phyloP scores from a whole-genome alignment of 2,888 invertebrate species.

The Oligia strigilis region DNA sequence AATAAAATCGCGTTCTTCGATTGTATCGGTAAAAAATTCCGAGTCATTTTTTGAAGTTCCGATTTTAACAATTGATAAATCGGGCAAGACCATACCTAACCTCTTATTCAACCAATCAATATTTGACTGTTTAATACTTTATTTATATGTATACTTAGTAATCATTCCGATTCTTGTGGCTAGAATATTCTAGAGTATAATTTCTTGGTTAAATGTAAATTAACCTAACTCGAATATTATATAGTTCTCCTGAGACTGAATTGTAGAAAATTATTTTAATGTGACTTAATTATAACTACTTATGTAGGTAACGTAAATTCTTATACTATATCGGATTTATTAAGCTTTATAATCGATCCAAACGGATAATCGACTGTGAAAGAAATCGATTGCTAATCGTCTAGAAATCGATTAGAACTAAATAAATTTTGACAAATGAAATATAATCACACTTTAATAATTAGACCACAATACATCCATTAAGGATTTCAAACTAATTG shows the following conservation, averaged over 20 bases:
- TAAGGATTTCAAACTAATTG: constrained; percentile 10
- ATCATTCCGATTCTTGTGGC: constrained; percentile 18
- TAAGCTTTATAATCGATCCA: not conserved
- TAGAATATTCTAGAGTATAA: constrained; percentile 37
- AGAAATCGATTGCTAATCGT: not conserved
- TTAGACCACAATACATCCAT: not conserved
- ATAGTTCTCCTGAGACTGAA: constrained; percentile 60
- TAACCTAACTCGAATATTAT: constrained; percentile 54
- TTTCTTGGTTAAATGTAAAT: constrained; percentile 5
- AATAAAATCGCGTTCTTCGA: not conserved
- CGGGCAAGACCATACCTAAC: not conserved
- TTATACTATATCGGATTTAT: not conserved
- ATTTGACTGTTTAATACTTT: constrained; percentile 3
- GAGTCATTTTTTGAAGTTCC: not conserved
- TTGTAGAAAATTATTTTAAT: constrained; percentile 37
- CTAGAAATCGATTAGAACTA: constrained; percentile 10
- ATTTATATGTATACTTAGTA: not conserved
- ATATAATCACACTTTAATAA: not conserved
- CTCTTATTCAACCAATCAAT: not conserved
- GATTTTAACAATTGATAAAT: not conserved
- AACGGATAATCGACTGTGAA: not conserved
- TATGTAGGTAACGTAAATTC: constrained; percentile 6
- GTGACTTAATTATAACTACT: constrained; percentile 13
- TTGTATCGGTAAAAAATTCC: not conserved
- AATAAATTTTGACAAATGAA: constrained; percentile 28